phyloP scores from a whole-genome alignment of 2,797 vertebrate genomes.

The Eleutherodactylus coqui region DNA sequence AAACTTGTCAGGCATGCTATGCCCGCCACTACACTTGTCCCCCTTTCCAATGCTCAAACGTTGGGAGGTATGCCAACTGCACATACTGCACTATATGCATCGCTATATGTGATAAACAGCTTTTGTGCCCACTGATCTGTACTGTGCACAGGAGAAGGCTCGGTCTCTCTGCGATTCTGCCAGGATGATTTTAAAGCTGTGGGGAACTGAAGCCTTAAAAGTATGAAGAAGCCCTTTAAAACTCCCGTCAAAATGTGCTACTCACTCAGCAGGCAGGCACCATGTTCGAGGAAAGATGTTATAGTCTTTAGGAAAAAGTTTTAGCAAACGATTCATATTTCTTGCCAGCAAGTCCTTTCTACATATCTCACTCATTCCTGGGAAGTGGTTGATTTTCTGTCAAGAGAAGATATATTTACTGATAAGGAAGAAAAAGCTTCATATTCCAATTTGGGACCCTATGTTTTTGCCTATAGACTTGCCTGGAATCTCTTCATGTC shows the following conservation, averaged over 20 bases:
- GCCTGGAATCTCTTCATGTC: slow-evolving; percentile 83
- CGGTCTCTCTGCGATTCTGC: no score
- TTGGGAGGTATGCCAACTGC: no score
- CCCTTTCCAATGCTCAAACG: no score
- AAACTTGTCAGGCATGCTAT: no score
- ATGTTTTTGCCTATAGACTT: not conserved
- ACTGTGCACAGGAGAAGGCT: no score
- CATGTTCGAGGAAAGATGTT: slow-evolving; percentile 79
- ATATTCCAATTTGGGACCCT: not conserved
- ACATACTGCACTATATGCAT: no score
- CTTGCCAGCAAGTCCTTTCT: slow-evolving; percentile 79
- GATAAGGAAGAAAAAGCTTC: not conserved
- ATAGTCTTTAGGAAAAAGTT: slow-evolving; percentile 77
- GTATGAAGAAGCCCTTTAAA: not conserved
- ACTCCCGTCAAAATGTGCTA: slow-evolving; percentile 13
- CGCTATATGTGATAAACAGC: no score
- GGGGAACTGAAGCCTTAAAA: not conserved
- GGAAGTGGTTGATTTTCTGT: slow-evolving; percentile 84
- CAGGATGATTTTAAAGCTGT: not conserved
- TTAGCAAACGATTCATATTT: slow-evolving; percentile 80
- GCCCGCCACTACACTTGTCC: no score
- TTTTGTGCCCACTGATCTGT: no score
- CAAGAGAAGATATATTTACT: not conserved
- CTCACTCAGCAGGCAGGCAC: slow-evolving; percentile 81
- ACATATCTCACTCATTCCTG: slow-evolving; percentile 82